A percentile compares a stretch with the other conserved stretches of the same genome.
Evolutionary conservation across 1,140 invertebrate species (phyloP).

Genomic region (Megalopta genalis): DNA sequence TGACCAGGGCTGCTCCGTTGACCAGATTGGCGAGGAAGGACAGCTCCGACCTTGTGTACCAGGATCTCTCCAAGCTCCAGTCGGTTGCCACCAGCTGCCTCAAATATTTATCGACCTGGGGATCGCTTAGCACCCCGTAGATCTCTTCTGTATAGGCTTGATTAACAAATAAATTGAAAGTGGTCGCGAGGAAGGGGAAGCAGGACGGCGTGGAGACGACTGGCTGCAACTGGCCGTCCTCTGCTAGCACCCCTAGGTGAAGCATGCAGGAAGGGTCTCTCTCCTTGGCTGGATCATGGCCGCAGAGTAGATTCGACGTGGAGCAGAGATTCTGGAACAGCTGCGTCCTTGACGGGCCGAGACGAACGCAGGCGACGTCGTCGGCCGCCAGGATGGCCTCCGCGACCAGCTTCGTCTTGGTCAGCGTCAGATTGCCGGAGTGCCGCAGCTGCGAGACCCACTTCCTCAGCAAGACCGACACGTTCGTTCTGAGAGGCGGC

Average conservation of each 20-base stretch:
- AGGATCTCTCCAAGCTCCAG: conserved; percentile 74
- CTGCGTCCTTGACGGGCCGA: conserved; percentile 62
- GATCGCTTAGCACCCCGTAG: conserved; percentile 50
- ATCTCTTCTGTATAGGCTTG: conserved; percentile 50
- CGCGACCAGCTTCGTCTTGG: conserved; percentile 69
- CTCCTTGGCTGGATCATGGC: no score
- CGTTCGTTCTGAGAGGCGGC: conserved; percentile 54
- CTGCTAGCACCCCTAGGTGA: conserved; percentile 66
- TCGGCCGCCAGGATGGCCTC: conserved; percentile 63
- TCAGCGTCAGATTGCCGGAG: conserved; percentile 70
- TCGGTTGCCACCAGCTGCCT: conserved; percentile 58
- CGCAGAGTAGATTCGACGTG: conserved; percentile 76
- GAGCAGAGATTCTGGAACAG: conserved; percentile 68
- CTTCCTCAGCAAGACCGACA: conserved; percentile 68
- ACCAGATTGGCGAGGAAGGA: conserved; percentile 67
- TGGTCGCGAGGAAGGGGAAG: conserved; percentile 68
- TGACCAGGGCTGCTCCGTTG: conserved; percentile 34
- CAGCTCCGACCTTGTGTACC: conserved; percentile 75
- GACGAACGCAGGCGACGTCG: conserved; percentile 60
- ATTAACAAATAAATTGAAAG: conserved; percentile 59
- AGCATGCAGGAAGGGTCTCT: conserved; percentile 72
- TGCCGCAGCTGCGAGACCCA: conserved; percentile 73
- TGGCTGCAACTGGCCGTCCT: conserved; percentile 73
- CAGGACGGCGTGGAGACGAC: conserved; percentile 65
- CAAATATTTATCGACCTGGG: conserved; percentile 69